Evolutionary conservation across 2,888 invertebrate genomes (phyloP).

Genomic region (Aelia acuminata): DNA sequence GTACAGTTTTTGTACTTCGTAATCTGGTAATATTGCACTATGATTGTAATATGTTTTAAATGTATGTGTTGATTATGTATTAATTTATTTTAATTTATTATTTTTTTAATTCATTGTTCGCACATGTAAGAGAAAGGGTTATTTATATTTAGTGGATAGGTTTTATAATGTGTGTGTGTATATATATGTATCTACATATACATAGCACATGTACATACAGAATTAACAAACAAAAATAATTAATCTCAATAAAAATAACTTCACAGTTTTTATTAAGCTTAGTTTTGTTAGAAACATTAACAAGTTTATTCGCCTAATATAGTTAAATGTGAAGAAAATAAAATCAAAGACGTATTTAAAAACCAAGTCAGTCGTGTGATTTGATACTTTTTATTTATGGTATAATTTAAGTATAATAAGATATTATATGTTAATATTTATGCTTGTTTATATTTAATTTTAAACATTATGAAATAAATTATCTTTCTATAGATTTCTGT

Average conservation of each 20-base stretch:
- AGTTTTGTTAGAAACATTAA: conserved; percentile 41
- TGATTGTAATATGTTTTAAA: conserved; percentile 38
- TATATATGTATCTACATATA: background rate
- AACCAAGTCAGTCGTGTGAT: conserved; percentile 46
- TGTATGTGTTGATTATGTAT: conserved; percentile 40
- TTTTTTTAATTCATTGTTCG: conserved; percentile 41
- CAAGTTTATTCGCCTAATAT: conserved; percentile 30
- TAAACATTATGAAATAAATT: conserved; percentile 57
- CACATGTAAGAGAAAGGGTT: conserved; percentile 33
- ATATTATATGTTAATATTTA: conserved; percentile 56
- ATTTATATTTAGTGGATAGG: conserved; percentile 45
- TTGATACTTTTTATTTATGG: conserved; percentile 47
- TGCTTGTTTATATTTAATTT: conserved; percentile 59
- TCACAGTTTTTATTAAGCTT: conserved; percentile 49
- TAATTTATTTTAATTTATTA: conserved; percentile 49
- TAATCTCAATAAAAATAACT: conserved; percentile 15
- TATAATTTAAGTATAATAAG: conserved; percentile 36
- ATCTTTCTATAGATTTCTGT: conserved; percentile 55
- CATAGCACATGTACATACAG: conserved; percentile 25
- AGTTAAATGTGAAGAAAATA: conserved; percentile 16
- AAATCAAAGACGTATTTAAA: conserved; percentile 57
- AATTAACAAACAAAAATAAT: conserved; percentile 35
- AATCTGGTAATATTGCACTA: conserved; percentile 21
- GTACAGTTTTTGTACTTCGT: conserved; percentile 43
- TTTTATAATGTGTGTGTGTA: conserved; percentile 33